Conservation (phyloP, 1,140 invertebrate genomes). For the Cecropterus lyciades region DNA sequence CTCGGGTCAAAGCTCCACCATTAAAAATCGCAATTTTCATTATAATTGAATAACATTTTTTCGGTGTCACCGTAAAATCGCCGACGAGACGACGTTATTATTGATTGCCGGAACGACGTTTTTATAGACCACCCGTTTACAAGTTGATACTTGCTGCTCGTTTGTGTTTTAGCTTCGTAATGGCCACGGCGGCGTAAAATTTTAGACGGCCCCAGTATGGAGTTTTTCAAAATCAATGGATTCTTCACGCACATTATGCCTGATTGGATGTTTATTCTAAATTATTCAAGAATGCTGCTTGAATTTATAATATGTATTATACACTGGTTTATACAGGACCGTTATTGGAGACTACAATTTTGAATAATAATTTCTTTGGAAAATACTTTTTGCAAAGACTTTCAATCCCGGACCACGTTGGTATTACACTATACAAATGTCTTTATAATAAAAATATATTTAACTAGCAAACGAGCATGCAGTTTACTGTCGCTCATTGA, state of each 20-base stretch:
- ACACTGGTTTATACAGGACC: constrained; percentile 16
- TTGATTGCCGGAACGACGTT: constrained; percentile 18
- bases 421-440: too few species aligned
- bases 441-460: too few species aligned
- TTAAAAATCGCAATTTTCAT: constrained; percentile 6
- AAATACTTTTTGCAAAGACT: too few species aligned
- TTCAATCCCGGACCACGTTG: too few species aligned
- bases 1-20: too few species aligned
- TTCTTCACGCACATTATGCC: constrained; percentile 5
- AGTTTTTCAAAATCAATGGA: constrained; percentile 7
- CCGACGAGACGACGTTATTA: constrained; percentile 4
- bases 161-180: constrained; percentile 4
- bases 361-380: too few species aligned
- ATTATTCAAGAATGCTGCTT: constrained; percentile 29
- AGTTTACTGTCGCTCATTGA: too few species aligned
- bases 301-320: constrained; percentile 24
- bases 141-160: background rate
- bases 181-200: constrained; percentile 3
- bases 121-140: constrained; percentile 19
- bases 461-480: too few species aligned
- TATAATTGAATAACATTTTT: constrained; percentile 31
- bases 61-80: constrained; percentile 27
- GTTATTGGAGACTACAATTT: constrained; percentile 3
- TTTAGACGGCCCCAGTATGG: constrained; percentile 3
- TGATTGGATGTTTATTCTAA: constrained; percentile 15